A percentile compares a stretch with the other conserved stretches of the same genome.
Evolutionary conservation across 2,797 vertebrate species (phyloP).

Genomic region (Siniperca scherzeri): DNA sequence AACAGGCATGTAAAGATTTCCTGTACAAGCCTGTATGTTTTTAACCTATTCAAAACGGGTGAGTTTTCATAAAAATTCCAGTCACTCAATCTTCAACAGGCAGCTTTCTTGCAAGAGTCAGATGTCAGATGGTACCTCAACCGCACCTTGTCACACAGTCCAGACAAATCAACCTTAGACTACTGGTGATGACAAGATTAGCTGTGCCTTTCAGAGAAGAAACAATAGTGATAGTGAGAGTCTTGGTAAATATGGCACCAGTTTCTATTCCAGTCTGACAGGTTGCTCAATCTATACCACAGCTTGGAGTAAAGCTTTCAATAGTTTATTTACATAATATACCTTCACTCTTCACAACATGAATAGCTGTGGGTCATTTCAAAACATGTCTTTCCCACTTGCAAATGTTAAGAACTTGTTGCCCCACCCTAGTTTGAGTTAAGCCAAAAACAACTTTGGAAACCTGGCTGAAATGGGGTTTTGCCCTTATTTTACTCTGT

Average conservation of each 20-base stretch:
- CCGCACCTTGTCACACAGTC: constrained; percentile 15
- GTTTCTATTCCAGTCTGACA: constrained; percentile 42
- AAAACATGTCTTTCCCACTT: constrained; percentile 57
- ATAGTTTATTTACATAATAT: constrained; percentile 43
- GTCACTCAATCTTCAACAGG: neutral
- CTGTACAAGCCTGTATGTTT: neutral
- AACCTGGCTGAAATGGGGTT: constrained; percentile 43
- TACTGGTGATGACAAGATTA: constrained; percentile 4
- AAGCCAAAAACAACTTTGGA: constrained; percentile 59
- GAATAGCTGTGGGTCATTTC: constrained; percentile 39
- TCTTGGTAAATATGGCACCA: constrained; percentile 13
- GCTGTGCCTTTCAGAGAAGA: neutral
- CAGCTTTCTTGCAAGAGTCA: neutral
- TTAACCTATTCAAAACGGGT: constrained; percentile 7
- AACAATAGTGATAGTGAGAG: constrained; percentile 3
- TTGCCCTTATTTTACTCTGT: neutral
- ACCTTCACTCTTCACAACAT: constrained; percentile 34
- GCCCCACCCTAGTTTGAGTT: constrained; percentile 72
- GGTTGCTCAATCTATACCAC: constrained; percentile 37
- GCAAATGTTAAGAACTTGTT: constrained; percentile 51
- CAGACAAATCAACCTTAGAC: constrained; percentile 15
- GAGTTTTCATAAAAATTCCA: constrained; percentile 23
- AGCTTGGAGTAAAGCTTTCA: constrained; percentile 28
- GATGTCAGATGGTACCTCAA: constrained; percentile 11
- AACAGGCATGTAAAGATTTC: neutral